Conservation (phyloP, 2,113 vertebrate genomes). For the Zosterops hypoxanthus region DNA sequence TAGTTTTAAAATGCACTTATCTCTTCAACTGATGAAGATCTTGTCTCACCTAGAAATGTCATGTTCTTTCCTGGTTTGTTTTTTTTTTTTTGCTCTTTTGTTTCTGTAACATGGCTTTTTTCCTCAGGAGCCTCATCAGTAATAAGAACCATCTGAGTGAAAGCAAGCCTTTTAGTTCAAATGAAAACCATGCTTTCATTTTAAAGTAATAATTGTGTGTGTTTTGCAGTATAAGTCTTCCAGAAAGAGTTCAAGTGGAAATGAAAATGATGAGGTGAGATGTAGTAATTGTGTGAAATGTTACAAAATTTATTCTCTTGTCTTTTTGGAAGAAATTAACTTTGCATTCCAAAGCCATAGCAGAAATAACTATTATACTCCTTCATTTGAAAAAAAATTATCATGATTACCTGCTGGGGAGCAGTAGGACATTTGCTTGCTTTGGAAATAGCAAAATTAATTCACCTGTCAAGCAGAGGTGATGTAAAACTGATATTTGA, state of each 20-base stretch:
- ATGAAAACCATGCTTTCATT: background rate
- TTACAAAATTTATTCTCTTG: background rate
- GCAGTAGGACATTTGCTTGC: background rate
- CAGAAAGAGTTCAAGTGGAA: slow-evolving; percentile 86
- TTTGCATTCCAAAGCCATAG: background rate
- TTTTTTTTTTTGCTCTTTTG: background rate
- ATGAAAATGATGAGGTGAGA: slow-evolving; percentile 91
- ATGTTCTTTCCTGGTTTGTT: background rate
- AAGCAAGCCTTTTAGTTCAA: background rate
- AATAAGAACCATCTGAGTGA: background rate
- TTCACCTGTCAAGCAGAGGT: background rate
- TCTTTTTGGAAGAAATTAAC: background rate
- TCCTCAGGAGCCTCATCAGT: background rate
- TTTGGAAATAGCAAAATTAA: background rate
- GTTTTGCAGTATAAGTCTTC: slow-evolving; percentile 83
- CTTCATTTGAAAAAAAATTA: background rate
- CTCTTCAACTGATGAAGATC: background rate
- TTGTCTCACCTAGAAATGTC: background rate
- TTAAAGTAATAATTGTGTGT: slow-evolving; percentile 53
- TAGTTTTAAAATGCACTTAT: background rate
- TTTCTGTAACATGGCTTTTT: background rate
- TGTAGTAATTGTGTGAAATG: background rate
- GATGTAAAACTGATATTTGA: background rate
- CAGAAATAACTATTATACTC: background rate
- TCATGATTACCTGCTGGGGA: background rate